Conservation (phyloP, 2,113 vertebrate genomes). For the Lamprotornis superbus region DNA sequence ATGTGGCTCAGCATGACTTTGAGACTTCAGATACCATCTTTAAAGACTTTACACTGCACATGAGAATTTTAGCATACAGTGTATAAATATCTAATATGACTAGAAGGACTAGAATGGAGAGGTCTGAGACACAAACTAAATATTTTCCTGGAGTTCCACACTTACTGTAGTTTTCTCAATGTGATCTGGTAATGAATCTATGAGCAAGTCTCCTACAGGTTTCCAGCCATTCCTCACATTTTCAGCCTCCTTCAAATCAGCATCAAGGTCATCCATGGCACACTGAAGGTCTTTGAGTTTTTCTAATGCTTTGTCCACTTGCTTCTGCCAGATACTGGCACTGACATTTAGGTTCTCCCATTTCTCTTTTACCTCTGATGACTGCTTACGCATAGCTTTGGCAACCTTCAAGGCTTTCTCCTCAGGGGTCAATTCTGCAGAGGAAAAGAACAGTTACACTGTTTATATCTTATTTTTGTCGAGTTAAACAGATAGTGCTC, state of each 20-base stretch:
- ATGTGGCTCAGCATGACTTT: background rate
- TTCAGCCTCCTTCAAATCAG: slow-evolving; percentile 85
- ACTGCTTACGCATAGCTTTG: slow-evolving; percentile 94
- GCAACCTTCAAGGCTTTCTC: slow-evolving; percentile 90
- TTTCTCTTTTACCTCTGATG: slow-evolving; percentile 89
- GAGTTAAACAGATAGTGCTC: background rate
- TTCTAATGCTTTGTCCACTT: slow-evolving; percentile 89
- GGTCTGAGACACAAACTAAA: background rate
- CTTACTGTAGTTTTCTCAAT: slow-evolving; percentile 89
- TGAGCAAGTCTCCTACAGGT: slow-evolving; percentile 90
- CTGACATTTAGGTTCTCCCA: slow-evolving; percentile 89
- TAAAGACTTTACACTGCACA: background rate
- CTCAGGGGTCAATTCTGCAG: slow-evolving; percentile 88
- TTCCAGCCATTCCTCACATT: slow-evolving; percentile 85
- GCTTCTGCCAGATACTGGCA: slow-evolving; percentile 86
- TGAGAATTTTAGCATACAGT: background rate
- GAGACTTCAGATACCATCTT: background rate
- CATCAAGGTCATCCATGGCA: slow-evolving; percentile 91
- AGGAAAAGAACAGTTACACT: background rate
- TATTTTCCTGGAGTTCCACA: background rate
- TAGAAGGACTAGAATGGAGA: background rate
- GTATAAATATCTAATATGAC: background rate
- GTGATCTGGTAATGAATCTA: slow-evolving; percentile 93
- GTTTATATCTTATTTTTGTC: background rate
- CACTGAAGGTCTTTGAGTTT: slow-evolving; percentile 91